Base-by-base conservation (phyloP, 2,888 invertebrate genomes). In the Parascotia fuliginaria region DNA sequence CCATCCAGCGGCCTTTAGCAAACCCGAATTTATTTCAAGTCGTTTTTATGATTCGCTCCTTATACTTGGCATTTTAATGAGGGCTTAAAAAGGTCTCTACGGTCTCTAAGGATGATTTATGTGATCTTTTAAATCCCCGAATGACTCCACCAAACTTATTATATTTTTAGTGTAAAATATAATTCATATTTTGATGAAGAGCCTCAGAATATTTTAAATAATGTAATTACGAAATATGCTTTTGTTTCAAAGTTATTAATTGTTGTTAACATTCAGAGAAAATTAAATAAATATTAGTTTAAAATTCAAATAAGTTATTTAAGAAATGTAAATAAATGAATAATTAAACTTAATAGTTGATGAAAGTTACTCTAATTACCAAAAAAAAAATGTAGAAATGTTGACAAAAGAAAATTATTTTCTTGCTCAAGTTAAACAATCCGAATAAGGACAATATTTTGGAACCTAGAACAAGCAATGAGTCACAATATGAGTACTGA, bases 51-150 rank as follows among this genome's bases (percentile, higher is more conserved):
- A 78, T 78, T 75, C 70, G 71, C 71, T 67, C 71, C 76, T 65
- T 66, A 71, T 67, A 79, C 77, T 75, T 73, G 75, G 73, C 74
- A 81, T 84, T 83, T 84, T 82, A 85, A 85, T 84, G 82, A 84
- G 81, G 82, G 77, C 68, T 80, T 79, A 70, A 67, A 65, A 70
- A 70, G 72, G 77, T 70, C 65, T 70, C 73, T 63, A 60, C 62
- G 73, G 77, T 70, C 65, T 70, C 73, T 63, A 60, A 61, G 73
- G 77, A 83, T 86, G 83, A 85, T 84, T 84, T 85, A 85, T 84
- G 77, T 82, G 76, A 81, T 77, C 79, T 79, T 66, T 64, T 41
- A 73, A 81, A 80, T 76, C 74, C 60, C 65, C 60, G 60, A 70
- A 76, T 69, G 71, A 72, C 73, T 73, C 55, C 64, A 61, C 63